Evolutionary conservation across 2,113 vertebrate genomes (phyloP), one percentile per base, ranked within the genome.

Genomic region (Ornithorhynchus anatinus): DNA sequence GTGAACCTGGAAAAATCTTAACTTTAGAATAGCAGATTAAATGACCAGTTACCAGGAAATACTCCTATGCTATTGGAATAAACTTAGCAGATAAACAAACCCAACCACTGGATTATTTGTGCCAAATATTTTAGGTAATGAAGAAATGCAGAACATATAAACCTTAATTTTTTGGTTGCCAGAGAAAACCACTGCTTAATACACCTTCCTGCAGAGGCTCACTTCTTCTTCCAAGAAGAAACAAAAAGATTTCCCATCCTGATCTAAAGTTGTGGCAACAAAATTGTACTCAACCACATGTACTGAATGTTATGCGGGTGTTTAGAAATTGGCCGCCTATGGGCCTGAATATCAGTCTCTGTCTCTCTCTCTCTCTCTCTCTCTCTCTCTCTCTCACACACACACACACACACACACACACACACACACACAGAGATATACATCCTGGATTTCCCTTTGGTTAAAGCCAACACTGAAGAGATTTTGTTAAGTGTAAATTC

Each of bases 161-260:
- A 11, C 17, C 16, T 59, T n/a, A 9, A 40, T 32, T 9, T 40
- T 39, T 33, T 40, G 32, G 45, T 6, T 67, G 27, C 51, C 15
- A 22, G 32, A 23, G 20, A 29, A 64, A 37, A 13, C 3, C 8
- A 31, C 35, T 10, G 3, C 15, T 25, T 9, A 51, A 50, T 53
- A 39, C 32, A 3, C 38, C 19, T 82, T 11, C 29, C 25, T 64
- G 35, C 16, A 62, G 20, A 11, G 25, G 80, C n/a, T 19, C 58
- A 29, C 38, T 64, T 33, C 22, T 75, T 45, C 45, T 77, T 78
- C 16, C 4, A 44, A 64, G 73, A 85, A 75, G 58, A 84, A 84
- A 65, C 4, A 72, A 69, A 15, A 60, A 8, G 7, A 71, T 65
- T 81, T 71, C 33, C 78, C 70, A 75, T 75, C 17, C 22, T 31